These are phyloP conservation scores for Polylopha cassiicola DNA, from an alignment of 2,888 invertebrate genomes.

Conservation along the genomic window DNA sequence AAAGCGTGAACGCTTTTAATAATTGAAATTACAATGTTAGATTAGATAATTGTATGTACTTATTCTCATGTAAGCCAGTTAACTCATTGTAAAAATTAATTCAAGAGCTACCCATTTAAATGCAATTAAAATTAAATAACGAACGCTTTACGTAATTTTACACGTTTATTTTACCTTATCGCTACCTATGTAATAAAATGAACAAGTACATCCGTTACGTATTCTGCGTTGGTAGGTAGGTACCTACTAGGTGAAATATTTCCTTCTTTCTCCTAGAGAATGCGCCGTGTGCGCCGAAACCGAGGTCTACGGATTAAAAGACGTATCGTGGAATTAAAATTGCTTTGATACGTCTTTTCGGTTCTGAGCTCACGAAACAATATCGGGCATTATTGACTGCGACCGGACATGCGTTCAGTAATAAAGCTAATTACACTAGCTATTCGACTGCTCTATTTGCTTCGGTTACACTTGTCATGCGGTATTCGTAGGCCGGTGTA, in stretches of 20 bases:
- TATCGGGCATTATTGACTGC: slow-evolving; percentile 5
- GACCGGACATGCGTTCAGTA: slow-evolving; percentile 24
- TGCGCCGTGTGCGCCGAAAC: slow-evolving; percentile 2
- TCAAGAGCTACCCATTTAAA: too few species aligned
- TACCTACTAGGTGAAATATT: slow-evolving; percentile 28
- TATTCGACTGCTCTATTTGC: slow-evolving; percentile 14
- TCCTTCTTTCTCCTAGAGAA: slow-evolving; percentile 36
- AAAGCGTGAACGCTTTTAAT: too few species aligned
- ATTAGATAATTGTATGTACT: too few species aligned
- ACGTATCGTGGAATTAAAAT: background rate
- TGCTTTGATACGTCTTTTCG: background rate
- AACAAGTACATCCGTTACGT: slow-evolving; percentile 17
- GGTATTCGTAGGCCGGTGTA: slow-evolving; percentile 2
- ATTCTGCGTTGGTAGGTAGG: slow-evolving; percentile 32
- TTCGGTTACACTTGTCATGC: slow-evolving; percentile 12
- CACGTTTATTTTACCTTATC: background rate
- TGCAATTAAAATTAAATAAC: too few species aligned
- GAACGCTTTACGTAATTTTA: too few species aligned
- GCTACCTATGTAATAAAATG: background rate
- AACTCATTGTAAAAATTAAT: too few species aligned
- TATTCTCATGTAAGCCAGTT: too few species aligned
- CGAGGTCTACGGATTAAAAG: background rate
- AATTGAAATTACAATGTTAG: too few species aligned
- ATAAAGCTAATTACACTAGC: slow-evolving; percentile 22
- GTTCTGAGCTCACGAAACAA: too few species aligned